A percentile compares a stretch with the other conserved stretches of the same genome.
Evolutionary conservation across 2,797 vertebrate species (phyloP).

Genomic region (Brachyrhaphis roseni): DNA sequence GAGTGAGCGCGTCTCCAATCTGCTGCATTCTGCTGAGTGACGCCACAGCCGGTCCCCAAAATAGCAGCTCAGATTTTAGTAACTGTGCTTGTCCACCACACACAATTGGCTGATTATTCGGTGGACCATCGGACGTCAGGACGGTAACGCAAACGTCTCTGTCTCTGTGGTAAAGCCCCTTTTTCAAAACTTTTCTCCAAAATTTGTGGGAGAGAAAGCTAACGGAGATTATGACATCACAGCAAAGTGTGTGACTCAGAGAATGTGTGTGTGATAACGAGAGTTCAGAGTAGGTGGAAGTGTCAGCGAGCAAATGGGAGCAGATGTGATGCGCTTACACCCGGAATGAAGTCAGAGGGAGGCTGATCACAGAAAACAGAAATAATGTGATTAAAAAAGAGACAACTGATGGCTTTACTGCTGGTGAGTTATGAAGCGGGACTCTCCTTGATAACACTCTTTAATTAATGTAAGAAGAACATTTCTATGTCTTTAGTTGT

Average conservation of each 20-base stretch:
- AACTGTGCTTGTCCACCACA: slow-evolving; percentile 32
- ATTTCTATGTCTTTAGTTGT: not conserved
- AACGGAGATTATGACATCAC: slow-evolving; percentile 59
- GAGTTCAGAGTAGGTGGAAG: slow-evolving; percentile 21
- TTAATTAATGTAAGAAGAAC: not conserved
- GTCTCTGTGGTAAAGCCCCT: slow-evolving; percentile 62
- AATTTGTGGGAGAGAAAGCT: slow-evolving; percentile 25
- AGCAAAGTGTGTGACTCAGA: slow-evolving; percentile 15
- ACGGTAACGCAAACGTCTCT: slow-evolving; percentile 29
- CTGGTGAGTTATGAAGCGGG: slow-evolving; percentile 8
- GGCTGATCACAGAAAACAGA: slow-evolving; percentile 3
- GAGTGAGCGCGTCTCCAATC: slow-evolving; percentile 46
- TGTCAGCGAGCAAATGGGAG: slow-evolving; percentile 22
- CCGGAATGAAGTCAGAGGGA: slow-evolving; percentile 7
- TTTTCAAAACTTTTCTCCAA: slow-evolving; percentile 30
- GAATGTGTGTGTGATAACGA: slow-evolving; percentile 17
- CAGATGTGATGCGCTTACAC: slow-evolving; percentile 28
- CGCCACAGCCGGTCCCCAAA: slow-evolving; percentile 58
- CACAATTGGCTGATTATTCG: slow-evolving; percentile 57
- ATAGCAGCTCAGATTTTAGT: slow-evolving; percentile 68
- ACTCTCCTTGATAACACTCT: not conserved
- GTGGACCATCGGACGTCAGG: slow-evolving; percentile 45
- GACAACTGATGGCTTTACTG: slow-evolving; percentile 10
- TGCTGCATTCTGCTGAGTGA: slow-evolving; percentile 69
- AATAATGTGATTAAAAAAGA: slow-evolving; percentile 2